Conservation (phyloP, 2,113 vertebrate species). For the Neotragus pygmaeus region DNA sequence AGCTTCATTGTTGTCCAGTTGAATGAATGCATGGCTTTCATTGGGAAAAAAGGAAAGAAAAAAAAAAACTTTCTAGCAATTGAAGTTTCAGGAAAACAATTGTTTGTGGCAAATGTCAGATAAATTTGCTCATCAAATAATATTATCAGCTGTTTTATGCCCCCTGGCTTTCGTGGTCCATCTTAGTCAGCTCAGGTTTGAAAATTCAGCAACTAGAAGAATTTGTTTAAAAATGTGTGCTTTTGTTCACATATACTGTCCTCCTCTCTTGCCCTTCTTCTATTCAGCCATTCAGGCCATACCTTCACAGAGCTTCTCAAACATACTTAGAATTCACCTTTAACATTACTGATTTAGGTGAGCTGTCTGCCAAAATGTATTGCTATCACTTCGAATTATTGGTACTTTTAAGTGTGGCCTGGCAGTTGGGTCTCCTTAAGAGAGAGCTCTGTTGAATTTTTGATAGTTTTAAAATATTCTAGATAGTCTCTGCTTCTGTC, state of each 20-base stretch:
- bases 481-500: constrained; percentile 44
- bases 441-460: constrained; percentile 58
- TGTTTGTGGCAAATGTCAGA: constrained; percentile 7
- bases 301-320: constrained; percentile 14
- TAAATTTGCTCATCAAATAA: constrained; percentile 24
- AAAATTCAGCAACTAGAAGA: neutral
- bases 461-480: constrained; percentile 47
- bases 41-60: neutral
- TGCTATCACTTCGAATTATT: neutral
- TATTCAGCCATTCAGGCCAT: neutral
- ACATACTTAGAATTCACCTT: constrained; percentile 32
- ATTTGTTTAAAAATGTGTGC: neutral
- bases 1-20: constrained; percentile 61
- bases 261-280: neutral
- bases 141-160: neutral
- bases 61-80: neutral
- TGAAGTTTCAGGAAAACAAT: constrained; percentile 57
- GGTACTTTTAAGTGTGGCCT: constrained; percentile 9
- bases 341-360: constrained; percentile 40
- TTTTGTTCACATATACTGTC: neutral
- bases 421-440: constrained; percentile 50
- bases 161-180: neutral
- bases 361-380: constrained; percentile 30
- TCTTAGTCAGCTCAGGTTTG: neutral
- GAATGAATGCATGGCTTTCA: constrained; percentile 46